phyloP scores from a whole-genome alignment of 1,140 invertebrate genomes.

The Pomacea maculata region DNA sequence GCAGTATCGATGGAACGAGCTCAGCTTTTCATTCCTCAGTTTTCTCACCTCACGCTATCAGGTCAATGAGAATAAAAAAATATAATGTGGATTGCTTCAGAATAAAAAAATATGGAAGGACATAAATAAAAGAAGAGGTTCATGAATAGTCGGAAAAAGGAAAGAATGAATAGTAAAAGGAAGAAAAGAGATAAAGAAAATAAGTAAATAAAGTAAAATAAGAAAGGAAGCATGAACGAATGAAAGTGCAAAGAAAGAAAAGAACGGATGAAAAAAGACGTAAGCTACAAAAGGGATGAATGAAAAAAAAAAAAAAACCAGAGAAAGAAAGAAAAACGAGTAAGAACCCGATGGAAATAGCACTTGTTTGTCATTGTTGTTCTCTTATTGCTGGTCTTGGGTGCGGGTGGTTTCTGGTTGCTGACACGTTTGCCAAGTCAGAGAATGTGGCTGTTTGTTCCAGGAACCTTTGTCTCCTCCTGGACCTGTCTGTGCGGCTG shows the following conservation, averaged over 20 bases:
- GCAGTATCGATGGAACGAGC: too few species aligned
- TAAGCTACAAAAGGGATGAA: background rate
- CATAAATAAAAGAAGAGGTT: background rate
- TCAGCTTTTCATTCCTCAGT: too few species aligned
- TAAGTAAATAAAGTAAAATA: background rate
- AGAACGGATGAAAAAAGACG: background rate
- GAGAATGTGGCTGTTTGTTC: constrained; percentile 26
- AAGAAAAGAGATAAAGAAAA: too few species aligned
- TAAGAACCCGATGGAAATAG: background rate
- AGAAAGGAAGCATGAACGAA: background rate
- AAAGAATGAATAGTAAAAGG: background rate
- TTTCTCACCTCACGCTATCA: too few species aligned
- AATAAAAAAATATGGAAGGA: background rate
- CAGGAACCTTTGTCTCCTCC: constrained; percentile 67
- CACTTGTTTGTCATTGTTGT: background rate
- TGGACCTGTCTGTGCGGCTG: constrained; percentile 67
- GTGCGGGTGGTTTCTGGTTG: background rate
- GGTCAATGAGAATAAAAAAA: too few species aligned
- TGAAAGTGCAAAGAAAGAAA: constrained; percentile 1
- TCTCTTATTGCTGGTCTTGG: background rate
- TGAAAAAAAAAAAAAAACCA: background rate
- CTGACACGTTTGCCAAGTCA: background rate
- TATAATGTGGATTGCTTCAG: too few species aligned
- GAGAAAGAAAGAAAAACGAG: background rate
- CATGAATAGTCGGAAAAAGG: background rate